Base-by-base conservation (phyloP, 2,888 invertebrate genomes). In the Drosophila barbarae region DNA sequence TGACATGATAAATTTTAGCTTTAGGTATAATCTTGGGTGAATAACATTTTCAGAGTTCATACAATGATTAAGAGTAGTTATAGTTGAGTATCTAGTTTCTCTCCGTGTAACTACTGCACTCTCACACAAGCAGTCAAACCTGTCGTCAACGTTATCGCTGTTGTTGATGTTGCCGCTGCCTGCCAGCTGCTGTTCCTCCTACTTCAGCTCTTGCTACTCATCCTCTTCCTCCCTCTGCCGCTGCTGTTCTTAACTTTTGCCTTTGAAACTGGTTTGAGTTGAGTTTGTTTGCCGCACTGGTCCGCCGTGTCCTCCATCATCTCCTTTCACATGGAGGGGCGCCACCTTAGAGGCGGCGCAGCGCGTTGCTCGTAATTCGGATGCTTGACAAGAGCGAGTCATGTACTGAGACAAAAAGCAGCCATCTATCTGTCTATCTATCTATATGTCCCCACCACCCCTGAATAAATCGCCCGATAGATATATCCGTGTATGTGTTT, bases 221-320 rank as follows among this genome's bases (percentile, higher is more conserved):
- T 36, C 18, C 23, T 32, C 26, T 13, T 55, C 0, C 36, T 53
- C 3, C 26, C 13, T 13, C 35, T 44, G 28, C 35, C 18, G 56
- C 26, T 57, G 21, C 47, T 46, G 51, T 52, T 63, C 63, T 60
- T 63, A 54, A 78, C 76, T 75, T 79, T 77, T 78, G 72, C 69
- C 77, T 80, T 65, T 69, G 68, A 80, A 81, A 82, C 78, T 58
- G 77, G 83, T 68, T 66, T 64, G 46, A 79, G 83, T 72, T 71
- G 50, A 76, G 80, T 83, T 73, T 73, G 69, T 54, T 61, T 72
- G 51, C 64, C 54, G 64, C 71, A 41, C 55, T 41, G 54, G 41
- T 39, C 52, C 65, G 53, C 61, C 28, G 15, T 50, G 55, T 59
- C 49, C 42, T 63, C 51, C 55, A 49, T 38, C 55, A 23, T 50